Conservation (phyloP, 2,888 invertebrate genomes). For the Spisula subtruncata region DNA sequence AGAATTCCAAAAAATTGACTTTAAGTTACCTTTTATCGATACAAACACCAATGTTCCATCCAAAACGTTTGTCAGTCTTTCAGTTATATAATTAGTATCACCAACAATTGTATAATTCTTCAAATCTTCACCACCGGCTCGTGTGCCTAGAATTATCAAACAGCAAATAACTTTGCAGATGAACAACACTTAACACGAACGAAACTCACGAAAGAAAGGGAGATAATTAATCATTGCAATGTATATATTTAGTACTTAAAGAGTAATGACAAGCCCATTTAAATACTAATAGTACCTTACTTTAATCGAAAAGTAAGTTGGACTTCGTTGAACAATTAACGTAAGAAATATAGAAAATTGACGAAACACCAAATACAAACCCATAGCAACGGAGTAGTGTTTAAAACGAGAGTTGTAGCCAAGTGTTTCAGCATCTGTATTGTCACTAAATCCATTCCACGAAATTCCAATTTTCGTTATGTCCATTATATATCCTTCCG, state of each 20-base stretch:
- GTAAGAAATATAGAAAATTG: too few species aligned
- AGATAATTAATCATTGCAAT: too few species aligned
- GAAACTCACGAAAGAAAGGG: too few species aligned
- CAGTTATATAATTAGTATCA: neutral
- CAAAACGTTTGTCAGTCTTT: neutral
- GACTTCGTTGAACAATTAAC: too few species aligned
- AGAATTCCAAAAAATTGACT: neutral
- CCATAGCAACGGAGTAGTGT: conserved; percentile 43
- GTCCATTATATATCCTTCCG: conserved; percentile 37
- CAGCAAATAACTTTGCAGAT: too few species aligned
- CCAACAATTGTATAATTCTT: conserved; percentile 8
- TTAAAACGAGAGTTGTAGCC: conserved; percentile 47
- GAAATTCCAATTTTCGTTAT: neutral
- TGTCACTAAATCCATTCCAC: conserved; percentile 57
- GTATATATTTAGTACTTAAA: too few species aligned
- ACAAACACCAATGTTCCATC: conserved; percentile 42
- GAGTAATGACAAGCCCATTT: too few species aligned
- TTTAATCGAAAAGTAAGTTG: too few species aligned
- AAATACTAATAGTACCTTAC: too few species aligned
- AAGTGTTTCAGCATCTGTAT: conserved; percentile 30
- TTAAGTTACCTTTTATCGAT: conserved; percentile 49
- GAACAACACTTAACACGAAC: too few species aligned
- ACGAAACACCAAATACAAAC: conserved; percentile 26
- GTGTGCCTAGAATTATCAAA: conserved; percentile 21
- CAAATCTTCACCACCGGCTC: conserved; percentile 23